Evolutionary conservation across 2,113 vertebrate species (phyloP).

Genomic region (Emydura subglobosa): DNA sequence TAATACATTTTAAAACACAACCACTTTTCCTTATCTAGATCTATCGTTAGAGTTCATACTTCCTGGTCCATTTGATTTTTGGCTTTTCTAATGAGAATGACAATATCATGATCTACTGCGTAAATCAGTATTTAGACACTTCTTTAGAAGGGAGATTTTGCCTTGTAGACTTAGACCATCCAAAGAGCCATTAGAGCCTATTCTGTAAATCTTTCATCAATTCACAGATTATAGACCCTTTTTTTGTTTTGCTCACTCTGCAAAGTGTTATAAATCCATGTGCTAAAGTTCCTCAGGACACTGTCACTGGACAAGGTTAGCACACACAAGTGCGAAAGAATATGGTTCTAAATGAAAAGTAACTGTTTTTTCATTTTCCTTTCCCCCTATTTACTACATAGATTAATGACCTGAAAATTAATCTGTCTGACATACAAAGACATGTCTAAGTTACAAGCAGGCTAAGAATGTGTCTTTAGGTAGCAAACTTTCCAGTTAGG

Average conservation of each 20-base stretch:
- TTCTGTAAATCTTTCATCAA: not conserved
- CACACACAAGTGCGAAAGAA: not conserved
- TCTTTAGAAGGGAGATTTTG: not conserved
- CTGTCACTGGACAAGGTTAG: not conserved
- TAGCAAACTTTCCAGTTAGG: slow-evolving; percentile 14
- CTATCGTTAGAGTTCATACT: not conserved
- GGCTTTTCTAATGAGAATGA: not conserved
- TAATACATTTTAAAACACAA: not conserved
- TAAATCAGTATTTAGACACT: not conserved
- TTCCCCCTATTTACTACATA: not conserved
- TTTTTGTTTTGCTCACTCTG: not conserved
- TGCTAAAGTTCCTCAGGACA: not conserved
- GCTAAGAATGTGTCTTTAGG: not conserved
- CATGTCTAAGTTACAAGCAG: not conserved
- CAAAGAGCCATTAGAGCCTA: not conserved
- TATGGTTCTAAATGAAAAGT: not conserved
- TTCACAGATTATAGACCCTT: not conserved
- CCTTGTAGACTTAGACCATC: not conserved
- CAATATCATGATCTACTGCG: not conserved
- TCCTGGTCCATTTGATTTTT: not conserved
- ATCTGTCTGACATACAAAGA: not conserved
- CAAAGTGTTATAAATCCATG: not conserved
- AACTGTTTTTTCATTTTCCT: not conserved
- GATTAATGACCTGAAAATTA: slow-evolving; percentile 27
- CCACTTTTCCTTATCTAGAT: not conserved